Conservation (phyloP, 2,113 vertebrate species). For the Gambusia holbrooki region DNA sequence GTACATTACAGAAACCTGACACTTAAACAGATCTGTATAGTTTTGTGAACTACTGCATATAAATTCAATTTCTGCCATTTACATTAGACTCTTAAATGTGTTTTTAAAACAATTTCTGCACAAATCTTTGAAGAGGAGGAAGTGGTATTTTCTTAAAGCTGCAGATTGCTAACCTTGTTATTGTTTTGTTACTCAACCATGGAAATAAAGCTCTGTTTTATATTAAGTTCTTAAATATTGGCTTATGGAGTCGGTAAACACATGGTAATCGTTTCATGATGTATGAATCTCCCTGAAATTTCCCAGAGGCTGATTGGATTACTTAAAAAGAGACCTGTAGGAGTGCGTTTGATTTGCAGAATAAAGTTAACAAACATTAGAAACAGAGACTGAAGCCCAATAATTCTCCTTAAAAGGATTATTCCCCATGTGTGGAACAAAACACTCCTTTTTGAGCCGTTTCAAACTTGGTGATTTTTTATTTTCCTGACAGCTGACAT, state of each 20-base stretch:
- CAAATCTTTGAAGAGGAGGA: not conserved
- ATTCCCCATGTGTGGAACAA: constrained; percentile 3
- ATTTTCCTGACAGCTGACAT: constrained; percentile 18
- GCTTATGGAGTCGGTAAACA: not conserved
- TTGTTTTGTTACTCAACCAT: not conserved
- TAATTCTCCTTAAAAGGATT: constrained; percentile 8
- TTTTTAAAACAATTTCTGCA: not conserved
- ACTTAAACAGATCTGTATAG: not conserved
- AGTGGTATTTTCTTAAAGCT: not conserved
- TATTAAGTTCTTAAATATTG: not conserved
- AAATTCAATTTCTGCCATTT: not conserved
- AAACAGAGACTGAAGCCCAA: not conserved
- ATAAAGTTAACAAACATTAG: constrained; percentile 7
- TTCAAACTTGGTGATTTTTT: constrained; percentile 31
- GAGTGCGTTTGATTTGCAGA: constrained; percentile 6
- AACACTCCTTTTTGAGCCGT: constrained; percentile 10
- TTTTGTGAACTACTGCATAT: not conserved
- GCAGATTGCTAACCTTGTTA: not conserved
- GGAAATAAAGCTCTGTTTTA: not conserved
- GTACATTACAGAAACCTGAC: not conserved
- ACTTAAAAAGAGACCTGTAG: not conserved
- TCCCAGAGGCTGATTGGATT: not conserved
- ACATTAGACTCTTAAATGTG: not conserved
- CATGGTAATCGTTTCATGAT: not conserved
- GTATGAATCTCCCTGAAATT: not conserved